A percentile compares a stretch with the other conserved stretches of the same genome.
Conservation (phyloP, 37 sponge, comb jelly and placozoan species). For the Bolinopsis microptera region DNA sequence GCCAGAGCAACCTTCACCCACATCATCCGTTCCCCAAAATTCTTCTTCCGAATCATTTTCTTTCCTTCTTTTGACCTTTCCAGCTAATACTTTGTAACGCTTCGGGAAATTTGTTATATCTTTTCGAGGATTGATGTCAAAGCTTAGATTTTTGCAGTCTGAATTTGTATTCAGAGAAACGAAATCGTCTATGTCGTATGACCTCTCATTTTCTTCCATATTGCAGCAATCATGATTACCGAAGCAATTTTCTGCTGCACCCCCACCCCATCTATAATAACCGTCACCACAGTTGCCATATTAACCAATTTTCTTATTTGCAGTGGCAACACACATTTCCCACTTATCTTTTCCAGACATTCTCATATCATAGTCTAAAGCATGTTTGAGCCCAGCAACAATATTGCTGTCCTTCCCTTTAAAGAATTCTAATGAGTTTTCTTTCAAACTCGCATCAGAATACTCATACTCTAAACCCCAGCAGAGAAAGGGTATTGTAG, state of each 20-base stretch:
- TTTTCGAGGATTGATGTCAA: not conserved
- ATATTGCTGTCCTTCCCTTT: not conserved
- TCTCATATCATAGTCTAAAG: not conserved
- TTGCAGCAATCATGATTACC: no score
- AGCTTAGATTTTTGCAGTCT: not conserved
- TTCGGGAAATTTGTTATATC: not conserved
- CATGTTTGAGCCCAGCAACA: not conserved
- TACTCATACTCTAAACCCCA: not conserved
- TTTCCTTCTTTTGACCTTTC: not conserved
- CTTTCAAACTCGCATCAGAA: not conserved
- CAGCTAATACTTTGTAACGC: not conserved
- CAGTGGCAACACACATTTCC: not conserved
- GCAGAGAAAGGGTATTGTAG: not conserved
- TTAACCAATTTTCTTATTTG: not conserved
- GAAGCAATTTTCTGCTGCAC: no score
- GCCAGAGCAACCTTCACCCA: conserved; percentile 13
- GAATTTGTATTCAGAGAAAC: not conserved
- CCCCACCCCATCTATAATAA: not conserved
- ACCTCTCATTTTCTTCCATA: not conserved
- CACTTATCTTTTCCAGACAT: not conserved
- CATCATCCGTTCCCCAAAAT: not conserved
- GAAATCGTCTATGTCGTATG: not conserved
- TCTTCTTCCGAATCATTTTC: not conserved
- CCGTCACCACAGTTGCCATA: not conserved
- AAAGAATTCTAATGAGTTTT: not conserved